Conservation (phyloP, 1,140 invertebrate genomes). For the Tribolium madens region DNA sequence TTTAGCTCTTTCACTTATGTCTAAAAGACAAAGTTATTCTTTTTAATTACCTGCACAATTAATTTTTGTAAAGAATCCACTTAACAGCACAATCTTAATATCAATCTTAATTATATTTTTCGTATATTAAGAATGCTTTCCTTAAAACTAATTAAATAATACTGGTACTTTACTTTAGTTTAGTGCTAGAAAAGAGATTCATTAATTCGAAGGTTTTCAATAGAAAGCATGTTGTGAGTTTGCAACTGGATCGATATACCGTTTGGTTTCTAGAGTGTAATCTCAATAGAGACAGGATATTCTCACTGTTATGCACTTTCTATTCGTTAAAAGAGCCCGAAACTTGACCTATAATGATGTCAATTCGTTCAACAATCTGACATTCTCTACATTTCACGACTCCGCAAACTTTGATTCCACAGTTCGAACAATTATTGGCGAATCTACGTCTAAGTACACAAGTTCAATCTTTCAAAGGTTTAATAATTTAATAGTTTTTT, state of each 20-base stretch:
- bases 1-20: constrained; percentile 12
- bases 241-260: constrained; percentile 35
- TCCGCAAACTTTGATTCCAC: constrained; percentile 18
- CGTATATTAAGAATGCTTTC: neutral
- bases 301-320: constrained; percentile 41
- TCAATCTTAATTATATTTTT: constrained; percentile 8
- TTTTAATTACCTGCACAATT: constrained; percentile 18
- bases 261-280: constrained; percentile 24
- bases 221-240: constrained; percentile 32
- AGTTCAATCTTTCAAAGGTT: constrained; percentile 7
- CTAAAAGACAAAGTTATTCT: neutral
- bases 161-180: neutral
- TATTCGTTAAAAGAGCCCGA: constrained; percentile 34
- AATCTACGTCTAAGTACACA: constrained; percentile 7
- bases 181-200: neutral
- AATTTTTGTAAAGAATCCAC: neutral
- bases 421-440: neutral
- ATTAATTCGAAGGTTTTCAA: constrained; percentile 35
- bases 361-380: constrained; percentile 31
- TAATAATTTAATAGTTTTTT: constrained; percentile 25
- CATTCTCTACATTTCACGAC: constrained; percentile 26
- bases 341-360: constrained; percentile 45
- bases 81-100: neutral
- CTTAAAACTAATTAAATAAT: constrained; percentile 18
- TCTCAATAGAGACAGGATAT: constrained; percentile 36